These are phyloP conservation scores for Ridgeia piscesae DNA, from an alignment of 1,140 invertebrate species.

Conservation along the genomic window DNA sequence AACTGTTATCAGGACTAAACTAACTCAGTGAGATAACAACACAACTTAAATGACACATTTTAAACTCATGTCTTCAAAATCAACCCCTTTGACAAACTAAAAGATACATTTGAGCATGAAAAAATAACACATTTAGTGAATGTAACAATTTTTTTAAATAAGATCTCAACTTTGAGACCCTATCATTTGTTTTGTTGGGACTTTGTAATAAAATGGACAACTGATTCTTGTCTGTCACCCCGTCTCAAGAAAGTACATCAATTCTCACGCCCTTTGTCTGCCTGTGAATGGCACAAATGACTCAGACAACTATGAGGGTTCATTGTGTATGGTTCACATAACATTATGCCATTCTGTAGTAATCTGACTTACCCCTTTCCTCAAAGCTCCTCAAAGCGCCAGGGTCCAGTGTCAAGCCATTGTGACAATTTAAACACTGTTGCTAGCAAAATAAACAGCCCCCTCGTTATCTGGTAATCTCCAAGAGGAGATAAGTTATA, in stretches of 20 bases:
- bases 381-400: background rate
- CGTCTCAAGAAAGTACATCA: background rate
- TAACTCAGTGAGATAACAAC: background rate
- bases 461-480: background rate
- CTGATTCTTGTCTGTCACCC: background rate
- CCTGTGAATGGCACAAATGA: background rate
- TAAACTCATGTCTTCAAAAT: background rate
- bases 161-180: background rate
- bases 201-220: background rate
- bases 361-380: background rate
- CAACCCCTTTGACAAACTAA: background rate
- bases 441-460: background rate
- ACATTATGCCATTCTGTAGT: background rate
- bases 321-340: background rate
- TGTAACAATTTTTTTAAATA: background rate
- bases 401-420: background rate
- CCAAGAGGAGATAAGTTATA: background rate
- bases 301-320: background rate
- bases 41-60: background rate
- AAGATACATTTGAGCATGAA: background rate
- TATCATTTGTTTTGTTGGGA: background rate
- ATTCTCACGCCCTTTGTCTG: background rate
- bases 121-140: background rate
- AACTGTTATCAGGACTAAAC: background rate
- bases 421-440: conserved; percentile 1